Percentiles rank a stretch among this genome's conserved stretches.
phyloP scores from a whole-genome alignment of 2,888 invertebrate species.

The Crossocerus cetratus region DNA sequence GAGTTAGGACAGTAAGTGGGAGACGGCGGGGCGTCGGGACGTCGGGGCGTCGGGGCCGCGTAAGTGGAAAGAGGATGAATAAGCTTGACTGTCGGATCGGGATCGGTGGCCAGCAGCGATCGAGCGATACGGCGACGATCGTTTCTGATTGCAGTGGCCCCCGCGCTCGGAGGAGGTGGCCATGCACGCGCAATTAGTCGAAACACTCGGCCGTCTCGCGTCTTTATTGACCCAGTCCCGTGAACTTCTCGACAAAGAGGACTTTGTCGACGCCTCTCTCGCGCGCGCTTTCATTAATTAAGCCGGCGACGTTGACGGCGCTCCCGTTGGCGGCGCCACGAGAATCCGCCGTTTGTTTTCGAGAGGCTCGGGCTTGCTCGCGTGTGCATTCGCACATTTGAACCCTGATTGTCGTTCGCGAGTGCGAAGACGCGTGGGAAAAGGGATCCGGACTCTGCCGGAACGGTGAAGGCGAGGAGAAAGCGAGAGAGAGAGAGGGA shows the following conservation, averaged over 20 bases:
- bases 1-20: too few species aligned
- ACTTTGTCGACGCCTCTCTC: conserved; percentile 50
- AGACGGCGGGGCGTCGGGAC: too few species aligned
- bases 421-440: conserved; percentile 23
- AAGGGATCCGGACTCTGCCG: background rate
- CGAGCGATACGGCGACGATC: conserved; percentile 1
- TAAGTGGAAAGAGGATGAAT: too few species aligned
- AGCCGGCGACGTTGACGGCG: conserved; percentile 30
- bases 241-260: conserved; percentile 55
- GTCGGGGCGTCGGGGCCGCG: too few species aligned
- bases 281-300: conserved; percentile 50
- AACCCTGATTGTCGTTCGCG: conserved; percentile 42
- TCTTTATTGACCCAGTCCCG: conserved; percentile 63
- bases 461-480: too few species aligned
- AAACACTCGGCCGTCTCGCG: conserved; percentile 34
- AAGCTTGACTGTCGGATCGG: too few species aligned
- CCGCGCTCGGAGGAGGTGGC: conserved; percentile 18
- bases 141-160: conserved; percentile 17
- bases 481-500: conserved; percentile 6
- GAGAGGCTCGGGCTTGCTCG: conserved; percentile 24
- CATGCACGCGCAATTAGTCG: conserved; percentile 44
- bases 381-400: conserved; percentile 49
- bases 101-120: too few species aligned
- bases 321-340: conserved; percentile 15
- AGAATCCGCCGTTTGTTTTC: conserved; percentile 43